phyloP scores from a whole-genome alignment of 2,113 vertebrate species.

The Collichthys lucidus region DNA sequence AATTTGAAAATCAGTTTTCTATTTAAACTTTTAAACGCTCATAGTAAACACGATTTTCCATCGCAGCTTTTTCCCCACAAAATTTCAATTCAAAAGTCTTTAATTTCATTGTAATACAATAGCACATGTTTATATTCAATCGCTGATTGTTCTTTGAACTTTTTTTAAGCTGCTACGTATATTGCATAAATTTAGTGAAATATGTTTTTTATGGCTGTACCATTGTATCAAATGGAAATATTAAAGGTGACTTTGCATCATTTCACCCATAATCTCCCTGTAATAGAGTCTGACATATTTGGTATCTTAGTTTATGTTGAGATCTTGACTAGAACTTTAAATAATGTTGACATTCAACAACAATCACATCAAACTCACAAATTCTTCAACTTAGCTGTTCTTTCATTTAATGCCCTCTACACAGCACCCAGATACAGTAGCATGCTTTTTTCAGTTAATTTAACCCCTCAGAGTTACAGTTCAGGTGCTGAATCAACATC shows the following conservation, averaged over 20 bases:
- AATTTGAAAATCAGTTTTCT: background rate
- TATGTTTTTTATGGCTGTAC: slow-evolving; percentile 1
- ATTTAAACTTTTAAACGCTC: background rate
- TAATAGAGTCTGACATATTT: slow-evolving; percentile 1
- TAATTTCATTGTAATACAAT: background rate
- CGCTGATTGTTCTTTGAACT: background rate
- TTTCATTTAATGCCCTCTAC: background rate
- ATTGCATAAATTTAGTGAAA: background rate
- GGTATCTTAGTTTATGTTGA: background rate
- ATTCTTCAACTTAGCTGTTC: background rate
- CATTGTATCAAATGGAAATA: background rate
- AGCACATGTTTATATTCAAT: background rate
- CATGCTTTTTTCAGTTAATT: slow-evolving; percentile 20
- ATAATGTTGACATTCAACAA: background rate
- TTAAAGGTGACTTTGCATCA: slow-evolving; percentile 11
- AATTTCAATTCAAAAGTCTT: too few species aligned
- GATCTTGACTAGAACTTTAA: slow-evolving; percentile 3
- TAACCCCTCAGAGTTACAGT: slow-evolving; percentile 10
- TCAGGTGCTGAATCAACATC: slow-evolving; percentile 16
- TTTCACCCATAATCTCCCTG: background rate
- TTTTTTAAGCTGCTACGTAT: background rate
- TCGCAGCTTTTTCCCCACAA: background rate
- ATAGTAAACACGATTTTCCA: background rate
- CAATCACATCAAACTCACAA: background rate
- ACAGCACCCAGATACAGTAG: background rate